A percentile compares a stretch with the other conserved stretches of the same genome.
Evolutionary conservation across 2,797 vertebrate genomes (phyloP).

Genomic region (Gambusia yucatana): DNA sequence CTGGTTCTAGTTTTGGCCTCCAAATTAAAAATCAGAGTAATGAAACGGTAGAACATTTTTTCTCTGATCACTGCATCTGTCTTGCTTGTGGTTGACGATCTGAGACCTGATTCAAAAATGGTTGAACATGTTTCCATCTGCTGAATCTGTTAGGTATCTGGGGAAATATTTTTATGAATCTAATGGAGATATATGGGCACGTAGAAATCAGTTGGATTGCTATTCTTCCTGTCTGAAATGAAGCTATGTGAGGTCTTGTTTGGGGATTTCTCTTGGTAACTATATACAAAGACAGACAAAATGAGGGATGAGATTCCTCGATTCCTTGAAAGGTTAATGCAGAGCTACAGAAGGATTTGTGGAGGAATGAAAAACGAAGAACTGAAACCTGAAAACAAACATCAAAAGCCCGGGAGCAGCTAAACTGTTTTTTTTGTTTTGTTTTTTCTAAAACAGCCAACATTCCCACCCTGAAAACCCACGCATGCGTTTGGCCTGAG

Average conservation of each 20-base stretch:
- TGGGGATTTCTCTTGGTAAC: conserved; percentile 50
- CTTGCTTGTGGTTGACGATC: not conserved
- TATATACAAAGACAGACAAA: conserved; percentile 22
- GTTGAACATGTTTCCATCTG: not conserved
- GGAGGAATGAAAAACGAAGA: conserved; percentile 24
- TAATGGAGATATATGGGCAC: not conserved
- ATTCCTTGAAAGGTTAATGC: conserved; percentile 57
- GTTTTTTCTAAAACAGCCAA: conserved; percentile 40
- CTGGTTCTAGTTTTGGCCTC: not conserved
- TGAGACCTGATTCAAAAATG: not conserved
- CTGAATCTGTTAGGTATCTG: not conserved
- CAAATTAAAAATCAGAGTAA: not conserved
- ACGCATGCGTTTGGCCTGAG: conserved; percentile 39
- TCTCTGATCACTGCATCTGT: not conserved
- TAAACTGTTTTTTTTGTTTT: conserved; percentile 32
- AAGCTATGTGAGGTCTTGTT: conserved; percentile 56
- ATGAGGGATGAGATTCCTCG: conserved; percentile 33
- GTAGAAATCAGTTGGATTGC: not conserved
- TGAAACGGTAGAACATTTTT: not conserved
- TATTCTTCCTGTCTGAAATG: conserved; percentile 1
- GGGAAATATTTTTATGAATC: not conserved
- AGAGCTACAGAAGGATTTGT: conserved; percentile 48
- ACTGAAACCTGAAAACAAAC: conserved; percentile 31
- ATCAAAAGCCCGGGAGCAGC: conserved; percentile 51
- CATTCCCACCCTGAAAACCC: conserved; percentile 59